phyloP scores from a whole-genome alignment of 2,888 invertebrate genomes.

The Apotomis capreana region DNA sequence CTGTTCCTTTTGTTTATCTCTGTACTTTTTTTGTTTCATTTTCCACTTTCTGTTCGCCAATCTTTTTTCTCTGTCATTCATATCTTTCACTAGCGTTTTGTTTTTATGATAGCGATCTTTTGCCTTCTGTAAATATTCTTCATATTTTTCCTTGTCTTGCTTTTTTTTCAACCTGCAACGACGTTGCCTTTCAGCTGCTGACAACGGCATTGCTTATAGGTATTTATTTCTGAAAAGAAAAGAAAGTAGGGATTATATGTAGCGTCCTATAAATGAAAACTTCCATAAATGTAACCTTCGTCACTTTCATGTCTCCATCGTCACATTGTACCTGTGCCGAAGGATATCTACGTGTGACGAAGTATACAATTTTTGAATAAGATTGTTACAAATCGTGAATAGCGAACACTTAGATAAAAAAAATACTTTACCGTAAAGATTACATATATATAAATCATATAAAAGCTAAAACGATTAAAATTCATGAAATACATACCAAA shows the following conservation, averaged over 20 bases:
- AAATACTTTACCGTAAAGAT: slow-evolving; percentile 25
- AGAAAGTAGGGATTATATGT: slow-evolving; percentile 20
- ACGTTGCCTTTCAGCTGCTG: background rate
- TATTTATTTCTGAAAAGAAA: slow-evolving; percentile 17
- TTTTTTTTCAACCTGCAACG: slow-evolving; percentile 35
- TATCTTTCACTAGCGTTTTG: slow-evolving; percentile 38
- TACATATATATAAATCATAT: slow-evolving; percentile 21
- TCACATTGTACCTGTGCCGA: slow-evolving; percentile 27
- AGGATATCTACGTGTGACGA: slow-evolving; percentile 39
- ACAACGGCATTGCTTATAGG: too few relatives aligned
- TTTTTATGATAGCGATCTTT: slow-evolving; percentile 40
- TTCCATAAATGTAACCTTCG: slow-evolving; percentile 34
- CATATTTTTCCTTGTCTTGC: slow-evolving; percentile 38
- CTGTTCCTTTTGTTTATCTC: slow-evolving; percentile 38
- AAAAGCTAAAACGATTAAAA: slow-evolving; percentile 34
- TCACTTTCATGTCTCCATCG: slow-evolving; percentile 38
- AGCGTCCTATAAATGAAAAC: slow-evolving; percentile 39
- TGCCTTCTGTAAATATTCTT: slow-evolving; percentile 38
- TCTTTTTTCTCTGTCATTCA: slow-evolving; percentile 39
- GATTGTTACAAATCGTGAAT: slow-evolving; percentile 36
- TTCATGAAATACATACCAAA: slow-evolving; percentile 35
- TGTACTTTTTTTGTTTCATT: slow-evolving; percentile 41
- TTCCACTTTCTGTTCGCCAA: slow-evolving; percentile 41
- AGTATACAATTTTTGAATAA: slow-evolving; percentile 37
- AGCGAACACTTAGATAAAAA: slow-evolving; percentile 19